Evolutionary conservation across 2,113 vertebrate species (phyloP).

Genomic region (Pipra filicauda): DNA sequence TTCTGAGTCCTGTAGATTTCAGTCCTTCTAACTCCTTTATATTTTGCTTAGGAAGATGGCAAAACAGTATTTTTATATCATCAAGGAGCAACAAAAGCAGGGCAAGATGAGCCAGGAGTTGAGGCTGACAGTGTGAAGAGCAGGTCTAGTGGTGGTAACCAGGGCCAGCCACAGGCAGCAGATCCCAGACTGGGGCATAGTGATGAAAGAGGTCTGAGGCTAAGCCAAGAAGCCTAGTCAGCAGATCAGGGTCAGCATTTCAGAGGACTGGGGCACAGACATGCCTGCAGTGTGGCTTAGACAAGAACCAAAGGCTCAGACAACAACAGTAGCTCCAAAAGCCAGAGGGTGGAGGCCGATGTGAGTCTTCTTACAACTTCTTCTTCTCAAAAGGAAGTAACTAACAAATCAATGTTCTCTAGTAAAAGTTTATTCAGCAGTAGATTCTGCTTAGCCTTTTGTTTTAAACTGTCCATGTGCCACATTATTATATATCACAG

Average conservation of each 20-base stretch:
- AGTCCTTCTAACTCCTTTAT: not conserved
- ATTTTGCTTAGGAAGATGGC: not conserved
- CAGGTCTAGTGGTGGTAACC: not conserved
- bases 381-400: not conserved
- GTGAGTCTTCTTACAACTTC: not conserved
- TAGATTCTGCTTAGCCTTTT: not conserved
- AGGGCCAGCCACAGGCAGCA: not conserved
- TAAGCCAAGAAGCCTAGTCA: not conserved
- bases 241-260: not conserved
- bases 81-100: not conserved
- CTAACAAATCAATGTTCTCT: not conserved
- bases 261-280: rapidly evolving
- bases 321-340: not conserved
- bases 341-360: rapidly evolving
- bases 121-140: not conserved
- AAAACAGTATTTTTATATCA: not conserved
- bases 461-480: not conserved
- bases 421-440: not conserved
- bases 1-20: not conserved
- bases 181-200: not conserved
- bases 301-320: not conserved
- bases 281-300: too few relatives aligned
- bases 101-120: not conserved
- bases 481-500: not conserved
- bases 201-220: not conserved